phyloP scores from a whole-genome alignment of 2,797 vertebrate genomes.

The Pygocentrus nattereri region DNA sequence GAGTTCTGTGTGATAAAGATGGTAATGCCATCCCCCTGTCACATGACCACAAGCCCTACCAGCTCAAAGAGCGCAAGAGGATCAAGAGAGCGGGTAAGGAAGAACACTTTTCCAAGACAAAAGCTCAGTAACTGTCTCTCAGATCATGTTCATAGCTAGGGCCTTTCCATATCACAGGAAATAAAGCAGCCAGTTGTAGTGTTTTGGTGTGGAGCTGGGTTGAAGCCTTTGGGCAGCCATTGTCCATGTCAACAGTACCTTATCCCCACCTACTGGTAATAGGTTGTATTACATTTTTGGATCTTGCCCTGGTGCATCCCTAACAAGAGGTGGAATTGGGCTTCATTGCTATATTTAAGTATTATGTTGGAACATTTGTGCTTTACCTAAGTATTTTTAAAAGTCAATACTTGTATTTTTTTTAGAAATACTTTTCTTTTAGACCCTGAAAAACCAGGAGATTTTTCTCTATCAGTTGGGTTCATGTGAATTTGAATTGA shows the following conservation, averaged over 20 bases:
- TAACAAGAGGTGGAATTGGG: no score
- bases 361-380: no score
- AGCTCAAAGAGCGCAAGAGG: conserved; percentile 96
- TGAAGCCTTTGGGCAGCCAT: not conserved
- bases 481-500: no score
- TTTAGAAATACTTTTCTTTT: no score
- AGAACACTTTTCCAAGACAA: not conserved
- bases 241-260: conserved; percentile 8
- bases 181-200: not conserved
- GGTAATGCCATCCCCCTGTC: conserved; percentile 94
- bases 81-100: conserved; percentile 94
- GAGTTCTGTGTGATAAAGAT: conserved; percentile 95
- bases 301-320: no score
- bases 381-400: no score
- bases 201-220: not conserved
- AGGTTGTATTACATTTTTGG: conserved; percentile 63
- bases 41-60: conserved; percentile 98
- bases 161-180: not conserved
- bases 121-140: not conserved
- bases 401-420: no score
- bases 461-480: no score
- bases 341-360: no score
- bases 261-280: conserved; percentile 36
- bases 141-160: not conserved
- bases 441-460: no score